Conservation (phyloP, 2,113 vertebrate species). For the Elachura formosa region DNA sequence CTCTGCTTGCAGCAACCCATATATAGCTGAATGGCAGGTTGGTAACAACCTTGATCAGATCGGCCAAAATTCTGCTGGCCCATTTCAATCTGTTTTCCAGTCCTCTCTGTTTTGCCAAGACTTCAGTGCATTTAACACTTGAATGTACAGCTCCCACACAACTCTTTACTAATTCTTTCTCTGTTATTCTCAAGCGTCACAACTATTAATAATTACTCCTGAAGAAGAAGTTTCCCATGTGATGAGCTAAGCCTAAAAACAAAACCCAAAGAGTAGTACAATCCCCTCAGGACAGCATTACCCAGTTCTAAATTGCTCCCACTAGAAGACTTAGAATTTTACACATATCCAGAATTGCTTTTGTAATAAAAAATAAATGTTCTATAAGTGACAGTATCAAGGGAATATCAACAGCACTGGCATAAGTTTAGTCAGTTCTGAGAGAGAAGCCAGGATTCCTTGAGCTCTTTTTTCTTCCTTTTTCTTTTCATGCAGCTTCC, state of each 20-base stretch:
- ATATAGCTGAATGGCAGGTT: background rate
- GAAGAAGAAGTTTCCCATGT: background rate
- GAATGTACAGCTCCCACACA: background rate
- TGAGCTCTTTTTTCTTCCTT: background rate
- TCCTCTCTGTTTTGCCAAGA: background rate
- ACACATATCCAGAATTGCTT: constrained; percentile 50
- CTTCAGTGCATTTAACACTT: background rate
- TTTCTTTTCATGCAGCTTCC: background rate
- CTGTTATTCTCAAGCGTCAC: background rate
- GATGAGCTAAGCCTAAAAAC: constrained; percentile 56
- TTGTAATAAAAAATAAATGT: constrained; percentile 65
- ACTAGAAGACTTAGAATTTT: constrained; percentile 51
- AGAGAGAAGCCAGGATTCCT: background rate
- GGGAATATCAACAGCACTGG: constrained; percentile 43
- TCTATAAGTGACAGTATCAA: constrained; percentile 41
- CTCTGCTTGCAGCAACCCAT: background rate
- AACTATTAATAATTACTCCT: constrained; percentile 24
- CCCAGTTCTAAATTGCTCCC: constrained; percentile 65
- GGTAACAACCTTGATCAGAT: background rate
- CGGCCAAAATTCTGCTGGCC: background rate
- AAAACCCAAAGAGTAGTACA: constrained; percentile 25
- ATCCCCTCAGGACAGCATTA: constrained; percentile 40
- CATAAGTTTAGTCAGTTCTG: constrained; percentile 14
- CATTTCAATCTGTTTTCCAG: background rate
- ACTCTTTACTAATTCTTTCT: background rate